Conservation (phyloP, 2,797 vertebrate species). For the Ambastaia sidthimunki region DNA sequence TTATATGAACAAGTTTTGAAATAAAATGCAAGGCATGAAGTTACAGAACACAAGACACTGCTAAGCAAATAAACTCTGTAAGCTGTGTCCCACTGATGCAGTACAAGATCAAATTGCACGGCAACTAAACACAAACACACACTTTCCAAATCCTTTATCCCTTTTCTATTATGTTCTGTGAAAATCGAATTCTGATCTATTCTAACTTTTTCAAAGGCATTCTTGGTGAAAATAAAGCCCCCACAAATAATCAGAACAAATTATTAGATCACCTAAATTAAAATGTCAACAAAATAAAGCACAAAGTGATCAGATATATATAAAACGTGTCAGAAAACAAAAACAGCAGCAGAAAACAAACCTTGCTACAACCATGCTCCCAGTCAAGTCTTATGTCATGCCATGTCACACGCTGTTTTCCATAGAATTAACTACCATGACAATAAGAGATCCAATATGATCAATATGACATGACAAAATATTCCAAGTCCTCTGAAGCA, state of each 20-base stretch:
- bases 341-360: constrained; percentile 18
- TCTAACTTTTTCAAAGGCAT: constrained; percentile 33
- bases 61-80: not conserved
- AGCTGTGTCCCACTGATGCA: not conserved
- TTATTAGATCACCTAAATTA: not conserved
- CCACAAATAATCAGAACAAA: not conserved
- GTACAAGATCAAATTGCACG: constrained; percentile 22
- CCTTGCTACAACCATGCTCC: not conserved
- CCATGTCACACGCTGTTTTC: not conserved
- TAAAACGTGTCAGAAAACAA: not conserved
- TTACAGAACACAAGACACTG: constrained; percentile 4
- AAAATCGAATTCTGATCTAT: not conserved
- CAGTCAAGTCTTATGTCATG: not conserved
- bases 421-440: no score
- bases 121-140: constrained; percentile 21
- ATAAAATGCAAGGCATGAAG: constrained; percentile 36
- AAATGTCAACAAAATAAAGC: constrained; percentile 30
- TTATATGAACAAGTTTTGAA: constrained; percentile 6
- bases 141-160: not conserved
- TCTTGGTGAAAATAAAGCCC: constrained; percentile 34
- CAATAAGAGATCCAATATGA: no score
- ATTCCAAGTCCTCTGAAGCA: no score
- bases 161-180: not conserved
- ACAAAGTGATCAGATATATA: constrained; percentile 21
- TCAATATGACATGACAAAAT: no score